A percentile compares a stretch with the other conserved stretches of the same genome.
These are phyloP conservation scores for Haemorhous mexicanus DNA, from an alignment of 2,113 vertebrate species.

Conservation along the genomic window DNA sequence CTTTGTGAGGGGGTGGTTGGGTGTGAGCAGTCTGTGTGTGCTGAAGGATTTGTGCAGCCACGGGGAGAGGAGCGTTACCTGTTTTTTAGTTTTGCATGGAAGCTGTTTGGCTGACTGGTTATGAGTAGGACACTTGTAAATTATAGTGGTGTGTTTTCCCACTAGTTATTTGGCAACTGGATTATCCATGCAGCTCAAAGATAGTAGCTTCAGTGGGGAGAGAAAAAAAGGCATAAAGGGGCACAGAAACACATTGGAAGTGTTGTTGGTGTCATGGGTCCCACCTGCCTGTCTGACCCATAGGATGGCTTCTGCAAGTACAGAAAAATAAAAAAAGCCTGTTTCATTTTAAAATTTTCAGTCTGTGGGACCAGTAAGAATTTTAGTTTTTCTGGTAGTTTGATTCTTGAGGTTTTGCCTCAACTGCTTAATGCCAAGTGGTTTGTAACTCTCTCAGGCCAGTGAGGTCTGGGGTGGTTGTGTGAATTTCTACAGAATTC, in stretches of 20 bases:
- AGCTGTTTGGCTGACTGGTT: constrained; percentile 28
- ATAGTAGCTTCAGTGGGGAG: neutral
- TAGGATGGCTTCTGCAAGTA: neutral
- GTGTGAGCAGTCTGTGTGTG: constrained; percentile 37
- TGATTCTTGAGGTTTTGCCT: neutral
- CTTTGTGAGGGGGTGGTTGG: constrained; percentile 60
- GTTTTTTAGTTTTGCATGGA: constrained; percentile 46
- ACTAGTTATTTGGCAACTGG: constrained; percentile 31
- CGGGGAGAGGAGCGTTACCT: constrained; percentile 21
- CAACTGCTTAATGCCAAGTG: neutral
- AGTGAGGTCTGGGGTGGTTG: neutral
- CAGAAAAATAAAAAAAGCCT: neutral
- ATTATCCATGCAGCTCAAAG: neutral
- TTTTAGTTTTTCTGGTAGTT: neutral
- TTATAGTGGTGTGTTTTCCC: constrained; percentile 24
- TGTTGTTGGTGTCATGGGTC: neutral
- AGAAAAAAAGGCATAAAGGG: neutral
- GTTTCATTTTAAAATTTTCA: neutral
- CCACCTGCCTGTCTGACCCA: neutral
- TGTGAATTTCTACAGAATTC: neutral
- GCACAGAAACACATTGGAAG: fast-evolving
- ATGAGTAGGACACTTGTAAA: constrained; percentile 31
- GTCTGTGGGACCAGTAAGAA: neutral
- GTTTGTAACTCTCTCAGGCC: neutral
- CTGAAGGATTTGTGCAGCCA: constrained; percentile 54